Conservation (phyloP, 2,113 vertebrate genomes). For the Hucho hucho region DNA sequence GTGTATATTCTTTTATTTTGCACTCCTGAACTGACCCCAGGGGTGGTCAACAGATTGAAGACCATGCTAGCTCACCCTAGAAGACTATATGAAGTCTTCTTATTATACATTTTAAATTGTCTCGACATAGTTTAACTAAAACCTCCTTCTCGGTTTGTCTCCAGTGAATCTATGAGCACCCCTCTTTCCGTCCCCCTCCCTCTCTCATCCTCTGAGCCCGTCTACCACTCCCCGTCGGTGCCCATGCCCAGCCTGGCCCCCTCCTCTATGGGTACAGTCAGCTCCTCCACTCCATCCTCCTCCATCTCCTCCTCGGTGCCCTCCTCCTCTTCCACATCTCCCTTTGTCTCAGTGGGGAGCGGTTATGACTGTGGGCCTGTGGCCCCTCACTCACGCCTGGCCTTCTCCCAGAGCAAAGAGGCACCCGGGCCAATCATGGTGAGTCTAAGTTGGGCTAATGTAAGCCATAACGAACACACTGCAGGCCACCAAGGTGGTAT, state of each 20-base stretch:
- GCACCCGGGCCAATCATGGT: constrained; percentile 69
- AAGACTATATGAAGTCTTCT: too few species aligned
- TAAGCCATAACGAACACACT: too few species aligned
- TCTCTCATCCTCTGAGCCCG: constrained; percentile 69
- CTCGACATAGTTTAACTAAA: too few species aligned
- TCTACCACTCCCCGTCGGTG: constrained; percentile 66
- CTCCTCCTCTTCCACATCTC: constrained; percentile 51
- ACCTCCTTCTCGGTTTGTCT: not conserved
- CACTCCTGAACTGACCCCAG: too few species aligned
- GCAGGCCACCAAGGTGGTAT: too few species aligned
- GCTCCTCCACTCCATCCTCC: constrained; percentile 48
- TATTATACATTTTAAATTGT: too few species aligned
- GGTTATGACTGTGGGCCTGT: constrained; percentile 64
- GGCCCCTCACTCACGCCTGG: constrained; percentile 64
- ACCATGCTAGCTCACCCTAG: too few species aligned
- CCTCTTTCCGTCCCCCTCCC: constrained; percentile 66
- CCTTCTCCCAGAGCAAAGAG: constrained; percentile 75
- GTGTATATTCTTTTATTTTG: too few species aligned
- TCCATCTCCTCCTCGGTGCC: constrained; percentile 42
- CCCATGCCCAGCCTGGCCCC: constrained; percentile 64
- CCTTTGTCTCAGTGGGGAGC: constrained; percentile 64
- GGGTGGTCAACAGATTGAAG: too few species aligned
- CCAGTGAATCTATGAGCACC: constrained; percentile 69
- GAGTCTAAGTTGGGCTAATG: constrained; percentile 23
- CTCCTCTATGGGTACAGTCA: constrained; percentile 60